Conservation (phyloP, 2,797 vertebrate species). For the Gadopsis bispinosus region DNA sequence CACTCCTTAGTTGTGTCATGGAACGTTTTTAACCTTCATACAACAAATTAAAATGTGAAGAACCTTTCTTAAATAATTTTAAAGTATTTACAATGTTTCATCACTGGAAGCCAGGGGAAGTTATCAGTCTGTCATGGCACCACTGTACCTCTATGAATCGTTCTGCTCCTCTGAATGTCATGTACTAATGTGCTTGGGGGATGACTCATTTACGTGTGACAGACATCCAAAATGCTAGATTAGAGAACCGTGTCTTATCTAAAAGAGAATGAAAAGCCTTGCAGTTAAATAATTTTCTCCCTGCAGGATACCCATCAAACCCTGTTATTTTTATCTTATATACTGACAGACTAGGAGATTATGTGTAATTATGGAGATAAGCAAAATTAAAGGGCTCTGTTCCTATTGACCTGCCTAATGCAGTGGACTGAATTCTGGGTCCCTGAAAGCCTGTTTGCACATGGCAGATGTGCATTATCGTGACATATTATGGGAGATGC, state of each 20-base stretch:
- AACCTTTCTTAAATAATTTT: slow-evolving; percentile 9
- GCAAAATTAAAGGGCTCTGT: slow-evolving; percentile 65
- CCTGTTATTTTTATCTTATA: slow-evolving; percentile 63
- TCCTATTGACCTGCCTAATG: slow-evolving; percentile 67
- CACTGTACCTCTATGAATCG: slow-evolving; percentile 37
- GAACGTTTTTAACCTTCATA: slow-evolving; percentile 8
- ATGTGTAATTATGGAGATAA: slow-evolving; percentile 74
- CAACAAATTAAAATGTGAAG: background rate
- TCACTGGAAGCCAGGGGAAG: background rate
- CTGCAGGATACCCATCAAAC: slow-evolving; percentile 62
- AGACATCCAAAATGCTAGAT: slow-evolving; percentile 68
- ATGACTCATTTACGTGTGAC: slow-evolving; percentile 65
- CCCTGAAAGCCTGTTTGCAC: slow-evolving; percentile 42
- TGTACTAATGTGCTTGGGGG: slow-evolving; percentile 45
- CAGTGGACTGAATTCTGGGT: slow-evolving; percentile 44
- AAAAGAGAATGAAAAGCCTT: slow-evolving; percentile 60
- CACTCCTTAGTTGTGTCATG: background rate
- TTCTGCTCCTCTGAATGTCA: slow-evolving; percentile 49
- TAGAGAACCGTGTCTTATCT: slow-evolving; percentile 64
- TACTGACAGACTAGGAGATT: slow-evolving; percentile 68
- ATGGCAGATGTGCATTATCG: slow-evolving; percentile 32
- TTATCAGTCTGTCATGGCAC: slow-evolving; percentile 22
- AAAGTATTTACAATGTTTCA: background rate
- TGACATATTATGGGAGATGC: slow-evolving; percentile 31
- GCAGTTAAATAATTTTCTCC: slow-evolving; percentile 59